phyloP scores from a whole-genome alignment of 1,140 invertebrate genomes.

The Zaprionus ghesquierei region DNA sequence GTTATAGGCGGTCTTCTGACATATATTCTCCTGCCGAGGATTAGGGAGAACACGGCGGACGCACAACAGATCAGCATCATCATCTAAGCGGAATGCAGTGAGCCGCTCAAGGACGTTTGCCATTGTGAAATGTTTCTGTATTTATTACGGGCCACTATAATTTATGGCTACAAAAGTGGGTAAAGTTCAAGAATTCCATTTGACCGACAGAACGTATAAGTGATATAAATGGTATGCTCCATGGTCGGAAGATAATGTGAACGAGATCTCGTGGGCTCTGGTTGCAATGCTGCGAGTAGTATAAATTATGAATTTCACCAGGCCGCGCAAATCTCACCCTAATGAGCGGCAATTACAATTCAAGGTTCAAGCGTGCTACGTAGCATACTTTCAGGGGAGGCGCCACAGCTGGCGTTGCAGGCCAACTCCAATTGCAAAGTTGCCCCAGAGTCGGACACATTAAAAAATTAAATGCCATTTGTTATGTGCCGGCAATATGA shows the following conservation, averaged over 20 bases:
- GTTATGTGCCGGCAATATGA: conserved; percentile 17
- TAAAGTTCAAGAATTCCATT: not conserved
- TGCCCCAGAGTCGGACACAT: not conserved
- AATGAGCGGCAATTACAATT: conserved; percentile 26
- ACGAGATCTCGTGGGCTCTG: not conserved
- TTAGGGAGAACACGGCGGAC: conserved; percentile 30
- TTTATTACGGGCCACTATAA: not conserved
- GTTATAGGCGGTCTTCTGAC: conserved; percentile 27
- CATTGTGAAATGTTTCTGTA: not conserved
- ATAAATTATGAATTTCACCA: not conserved
- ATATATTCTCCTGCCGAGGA: conserved; percentile 60
- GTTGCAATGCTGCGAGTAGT: not conserved
- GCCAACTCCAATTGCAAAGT: not conserved
- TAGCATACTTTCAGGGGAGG: not conserved
- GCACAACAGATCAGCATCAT: conserved; percentile 10
- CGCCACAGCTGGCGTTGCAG: conserved; percentile 2
- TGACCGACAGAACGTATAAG: not conserved
- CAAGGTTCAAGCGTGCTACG: conserved; percentile 21
- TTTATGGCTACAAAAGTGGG: conserved; percentile 10
- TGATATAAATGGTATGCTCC: not conserved
- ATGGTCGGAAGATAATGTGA: not conserved
- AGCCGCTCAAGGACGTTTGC: not conserved
- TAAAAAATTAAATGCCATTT: conserved; percentile 37
- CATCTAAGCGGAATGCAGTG: not conserved
- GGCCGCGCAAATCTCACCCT: not conserved